Percentiles rank a stretch among this genome's conserved stretches.
phyloP scores from a whole-genome alignment of 2,888 invertebrate species.

The Tetheella fluctuosa region DNA sequence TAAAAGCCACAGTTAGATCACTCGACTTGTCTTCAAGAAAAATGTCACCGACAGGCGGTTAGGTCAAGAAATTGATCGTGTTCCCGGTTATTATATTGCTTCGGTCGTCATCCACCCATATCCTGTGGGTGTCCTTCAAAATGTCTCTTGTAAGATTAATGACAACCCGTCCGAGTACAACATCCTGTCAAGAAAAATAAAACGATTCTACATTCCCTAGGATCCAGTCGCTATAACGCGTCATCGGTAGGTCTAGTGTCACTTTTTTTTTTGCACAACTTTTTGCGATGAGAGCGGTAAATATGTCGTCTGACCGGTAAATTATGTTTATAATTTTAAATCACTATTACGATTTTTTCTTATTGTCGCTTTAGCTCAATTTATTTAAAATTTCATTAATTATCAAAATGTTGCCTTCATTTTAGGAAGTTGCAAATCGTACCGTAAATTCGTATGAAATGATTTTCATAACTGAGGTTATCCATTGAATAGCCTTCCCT shows the following conservation, averaged over 20 bases:
- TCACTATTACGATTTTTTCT: background rate
- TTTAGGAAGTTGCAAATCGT: background rate
- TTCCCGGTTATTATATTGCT: slow-evolving; percentile 14
- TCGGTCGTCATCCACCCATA: slow-evolving; percentile 17
- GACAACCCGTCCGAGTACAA: slow-evolving; percentile 22
- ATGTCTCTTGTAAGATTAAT: slow-evolving; percentile 45
- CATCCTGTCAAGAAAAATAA: slow-evolving; percentile 26
- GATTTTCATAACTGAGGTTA: slow-evolving; percentile 7
- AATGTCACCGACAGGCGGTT: slow-evolving; percentile 15
- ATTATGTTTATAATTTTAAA: slow-evolving; percentile 1
- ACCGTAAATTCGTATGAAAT: background rate
- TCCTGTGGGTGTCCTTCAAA: slow-evolving; percentile 31
- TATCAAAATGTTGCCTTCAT: background rate
- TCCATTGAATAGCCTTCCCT: slow-evolving; percentile 7
- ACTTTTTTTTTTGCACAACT: background rate
- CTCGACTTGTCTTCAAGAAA: slow-evolving; percentile 15
- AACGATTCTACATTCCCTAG: slow-evolving; percentile 20
- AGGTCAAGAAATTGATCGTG: slow-evolving; percentile 11
- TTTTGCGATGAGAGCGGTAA: background rate
- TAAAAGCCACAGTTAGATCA: slow-evolving; percentile 18
- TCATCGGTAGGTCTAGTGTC: background rate
- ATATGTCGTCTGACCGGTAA: background rate
- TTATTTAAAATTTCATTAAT: background rate
- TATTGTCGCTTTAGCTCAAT: too few species aligned
- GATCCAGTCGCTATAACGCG: slow-evolving; percentile 3